These are phyloP conservation scores for Dascillus cervinus DNA, from an alignment of 2,888 invertebrate genomes.

Conservation along the genomic window DNA sequence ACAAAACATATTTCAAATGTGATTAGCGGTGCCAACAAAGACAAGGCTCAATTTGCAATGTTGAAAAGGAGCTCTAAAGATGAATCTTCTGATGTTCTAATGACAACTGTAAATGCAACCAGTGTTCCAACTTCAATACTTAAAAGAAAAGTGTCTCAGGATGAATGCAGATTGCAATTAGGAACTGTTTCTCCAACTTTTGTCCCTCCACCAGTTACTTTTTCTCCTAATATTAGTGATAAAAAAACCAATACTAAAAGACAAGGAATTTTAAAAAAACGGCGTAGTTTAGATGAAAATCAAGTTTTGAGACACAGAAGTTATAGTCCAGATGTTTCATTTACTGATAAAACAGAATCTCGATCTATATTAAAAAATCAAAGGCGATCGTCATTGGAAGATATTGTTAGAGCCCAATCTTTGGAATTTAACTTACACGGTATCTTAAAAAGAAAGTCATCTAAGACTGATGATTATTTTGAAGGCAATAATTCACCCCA, in stretches of 20 bases:
- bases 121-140: slow-evolving; percentile 49
- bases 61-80: background rate
- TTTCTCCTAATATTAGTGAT: slow-evolving; percentile 68
- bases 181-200: slow-evolving; percentile 40
- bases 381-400: slow-evolving; percentile 63
- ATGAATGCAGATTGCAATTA: slow-evolving; percentile 37
- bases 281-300: slow-evolving; percentile 73
- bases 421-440: slow-evolving; percentile 59
- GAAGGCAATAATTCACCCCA: slow-evolving; percentile 55
- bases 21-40: background rate
- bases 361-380: slow-evolving; percentile 61
- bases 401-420: slow-evolving; percentile 55
- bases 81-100: background rate
- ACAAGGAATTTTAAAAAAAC: slow-evolving; percentile 77
- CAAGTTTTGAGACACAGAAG: slow-evolving; percentile 61
- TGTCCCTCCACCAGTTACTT: slow-evolving; percentile 74
- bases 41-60: no score
- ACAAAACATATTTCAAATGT: background rate
- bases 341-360: slow-evolving; percentile 48
- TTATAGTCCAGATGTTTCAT: slow-evolving; percentile 62
- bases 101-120: background rate
- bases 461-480: slow-evolving; percentile 52
- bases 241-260: slow-evolving; percentile 54
- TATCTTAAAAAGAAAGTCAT: slow-evolving; percentile 64
- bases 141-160: slow-evolving; percentile 48